phyloP scores from a whole-genome alignment of 2,113 vertebrate species.

The Hymenochirus boettgeri region DNA sequence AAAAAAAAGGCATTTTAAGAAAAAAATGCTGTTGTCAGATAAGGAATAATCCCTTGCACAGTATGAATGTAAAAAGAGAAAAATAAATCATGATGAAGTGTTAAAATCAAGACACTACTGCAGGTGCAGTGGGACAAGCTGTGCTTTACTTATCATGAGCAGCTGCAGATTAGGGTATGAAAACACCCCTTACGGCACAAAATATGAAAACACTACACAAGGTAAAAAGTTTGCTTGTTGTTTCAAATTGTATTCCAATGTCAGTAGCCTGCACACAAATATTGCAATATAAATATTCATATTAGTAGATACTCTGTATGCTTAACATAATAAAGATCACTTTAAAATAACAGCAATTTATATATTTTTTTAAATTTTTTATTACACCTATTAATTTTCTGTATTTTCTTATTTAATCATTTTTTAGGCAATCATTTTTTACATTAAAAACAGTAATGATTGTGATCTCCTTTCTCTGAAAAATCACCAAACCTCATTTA shows the following conservation, averaged over 20 bases:
- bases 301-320: conserved; percentile 37
- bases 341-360: conserved; percentile 44
- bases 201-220: conserved; percentile 43
- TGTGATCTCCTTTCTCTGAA: conserved; percentile 70
- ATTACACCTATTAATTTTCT: too few relatives aligned
- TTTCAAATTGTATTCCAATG: too few relatives aligned
- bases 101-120: conserved; percentile 69
- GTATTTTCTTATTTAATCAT: too few relatives aligned
- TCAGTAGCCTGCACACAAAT: too few relatives aligned
- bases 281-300: too few relatives aligned
- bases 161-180: conserved; percentile 64
- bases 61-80: conserved; percentile 15
- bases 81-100: conserved; percentile 68
- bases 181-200: conserved; percentile 50
- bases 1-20: too few relatives aligned
- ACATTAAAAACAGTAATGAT: too few relatives aligned
- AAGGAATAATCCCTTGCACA: not conserved
- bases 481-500: conserved; percentile 75
- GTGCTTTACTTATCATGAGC: conserved; percentile 60
- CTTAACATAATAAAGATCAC: conserved; percentile 55
- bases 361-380: too few relatives aligned
- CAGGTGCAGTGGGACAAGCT: conserved; percentile 75
- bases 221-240: not conserved
- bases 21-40: too few relatives aligned
- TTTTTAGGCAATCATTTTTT: conserved; percentile 42